These are phyloP conservation scores for Drosophila atripex DNA, from an alignment of 2,888 invertebrate genomes.

Conservation along the genomic window DNA sequence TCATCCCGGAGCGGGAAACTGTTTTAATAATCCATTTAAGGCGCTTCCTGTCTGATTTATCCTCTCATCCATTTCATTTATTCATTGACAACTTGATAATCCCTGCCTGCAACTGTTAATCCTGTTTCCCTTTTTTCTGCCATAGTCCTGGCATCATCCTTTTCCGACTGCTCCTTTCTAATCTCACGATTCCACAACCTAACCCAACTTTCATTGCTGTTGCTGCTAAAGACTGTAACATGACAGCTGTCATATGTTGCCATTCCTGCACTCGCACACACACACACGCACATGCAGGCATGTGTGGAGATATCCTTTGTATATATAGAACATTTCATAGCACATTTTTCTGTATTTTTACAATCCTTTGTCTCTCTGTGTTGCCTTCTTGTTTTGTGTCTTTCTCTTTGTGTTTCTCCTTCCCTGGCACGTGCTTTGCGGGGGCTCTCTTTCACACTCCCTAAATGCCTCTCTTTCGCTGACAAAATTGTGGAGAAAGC, in stretches of 20 bases:
- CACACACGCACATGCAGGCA: conserved; percentile 10
- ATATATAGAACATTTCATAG: conserved; percentile 51
- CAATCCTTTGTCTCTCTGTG: conserved; percentile 53
- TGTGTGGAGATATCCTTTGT: conserved; percentile 1
- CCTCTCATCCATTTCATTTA: conserved; percentile 49
- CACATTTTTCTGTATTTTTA: conserved; percentile 38
- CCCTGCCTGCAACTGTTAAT: conserved; percentile 64
- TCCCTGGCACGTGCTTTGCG: conserved; percentile 60
- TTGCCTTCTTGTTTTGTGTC: conserved; percentile 39
- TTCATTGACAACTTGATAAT: conserved; percentile 72
- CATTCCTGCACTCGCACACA: conserved; percentile 32
- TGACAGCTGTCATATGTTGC: conserved; percentile 76
- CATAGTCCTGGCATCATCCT: conserved; percentile 25
- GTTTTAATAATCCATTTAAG: conserved; percentile 37
- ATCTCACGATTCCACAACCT: conserved; percentile 73
- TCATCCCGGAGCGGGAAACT: not conserved
- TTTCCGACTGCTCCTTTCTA: conserved; percentile 49
- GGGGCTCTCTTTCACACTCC: conserved; percentile 6
- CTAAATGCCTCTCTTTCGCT: conserved; percentile 4
- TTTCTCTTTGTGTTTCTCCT: conserved; percentile 48
- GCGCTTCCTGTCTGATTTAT: conserved; percentile 44
- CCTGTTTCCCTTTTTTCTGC: conserved; percentile 47
- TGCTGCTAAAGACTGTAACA: conserved; percentile 64
- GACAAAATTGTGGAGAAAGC: not conserved
- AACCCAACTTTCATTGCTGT: conserved; percentile 68